phyloP scores from a whole-genome alignment of 2,888 invertebrate species.

The Pyrochroa serraticornis region DNA sequence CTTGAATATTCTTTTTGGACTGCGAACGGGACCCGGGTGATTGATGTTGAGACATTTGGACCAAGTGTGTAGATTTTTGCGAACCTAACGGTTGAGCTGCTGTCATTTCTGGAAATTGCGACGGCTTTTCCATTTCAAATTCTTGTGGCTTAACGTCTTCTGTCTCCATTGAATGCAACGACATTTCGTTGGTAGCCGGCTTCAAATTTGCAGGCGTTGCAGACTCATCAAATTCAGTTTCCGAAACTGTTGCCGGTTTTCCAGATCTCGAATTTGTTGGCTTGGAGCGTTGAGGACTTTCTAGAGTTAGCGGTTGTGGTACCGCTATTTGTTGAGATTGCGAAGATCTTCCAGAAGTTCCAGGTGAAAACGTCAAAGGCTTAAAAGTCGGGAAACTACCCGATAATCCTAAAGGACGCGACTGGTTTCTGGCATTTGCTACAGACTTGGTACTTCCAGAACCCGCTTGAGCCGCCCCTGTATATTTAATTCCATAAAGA shows the following conservation, averaged over 20 bases:
- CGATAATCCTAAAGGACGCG: conserved; percentile 36
- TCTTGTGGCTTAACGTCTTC: too few species aligned
- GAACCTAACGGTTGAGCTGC: too few species aligned
- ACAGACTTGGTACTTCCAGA: conserved; percentile 70
- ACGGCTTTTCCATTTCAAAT: too few species aligned
- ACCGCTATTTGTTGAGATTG: not conserved
- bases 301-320: not conserved
- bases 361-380: conserved; percentile 18
- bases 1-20: conserved; percentile 15
- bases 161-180: too few species aligned
- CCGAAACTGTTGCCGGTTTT: too few species aligned
- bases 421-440: conserved; percentile 45
- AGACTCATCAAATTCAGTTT: too few species aligned
- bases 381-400: conserved; percentile 24
- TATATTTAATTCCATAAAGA: conserved; percentile 62
- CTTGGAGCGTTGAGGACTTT: not conserved
- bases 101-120: too few species aligned
- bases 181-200: too few species aligned
- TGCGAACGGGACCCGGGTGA: too few species aligned
- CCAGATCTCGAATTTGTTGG: not conserved
- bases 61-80: too few species aligned
- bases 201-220: too few species aligned
- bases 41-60: too few species aligned
- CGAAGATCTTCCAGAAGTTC: not conserved
- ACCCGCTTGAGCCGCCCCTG: conserved; percentile 81